Percentiles rank a stretch among this genome's conserved stretches.
These are phyloP conservation scores for Fringilla coelebs DNA, from an alignment of 2,797 vertebrate species.

Conservation along the genomic window DNA sequence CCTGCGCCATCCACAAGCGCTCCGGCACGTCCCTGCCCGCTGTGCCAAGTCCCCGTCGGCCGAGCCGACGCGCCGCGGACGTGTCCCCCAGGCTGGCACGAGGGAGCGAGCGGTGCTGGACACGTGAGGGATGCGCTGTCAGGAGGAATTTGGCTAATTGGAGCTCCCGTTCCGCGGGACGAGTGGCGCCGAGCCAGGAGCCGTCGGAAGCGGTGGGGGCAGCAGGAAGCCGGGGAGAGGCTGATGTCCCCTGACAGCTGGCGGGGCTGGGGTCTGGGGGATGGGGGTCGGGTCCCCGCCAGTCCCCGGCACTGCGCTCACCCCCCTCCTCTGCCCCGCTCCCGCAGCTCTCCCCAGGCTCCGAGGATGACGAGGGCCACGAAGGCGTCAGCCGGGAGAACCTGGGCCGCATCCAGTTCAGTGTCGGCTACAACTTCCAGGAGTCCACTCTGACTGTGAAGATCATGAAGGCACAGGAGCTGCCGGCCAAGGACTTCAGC, in stretches of 20 bases:
- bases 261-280: not conserved
- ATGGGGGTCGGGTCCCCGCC: fast-evolving
- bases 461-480: slow-evolving; percentile 95
- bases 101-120: not conserved
- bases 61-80: not conserved
- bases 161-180: not conserved
- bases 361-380: slow-evolving; percentile 89
- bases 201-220: not conserved
- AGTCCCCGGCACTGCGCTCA: fast-evolving
- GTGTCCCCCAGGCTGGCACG: not conserved
- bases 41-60: not conserved
- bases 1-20: fast-evolving
- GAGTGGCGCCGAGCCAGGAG: not conserved
- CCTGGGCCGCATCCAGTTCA: slow-evolving; percentile 91
- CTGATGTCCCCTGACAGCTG: slow-evolving; percentile 33
- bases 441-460: slow-evolving; percentile 98
- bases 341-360: slow-evolving; percentile 90
- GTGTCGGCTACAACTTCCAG: slow-evolving; percentile 98
- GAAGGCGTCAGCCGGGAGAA: slow-evolving; percentile 92
- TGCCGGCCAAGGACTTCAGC: slow-evolving; percentile 97
- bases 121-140: slow-evolving; percentile 12
- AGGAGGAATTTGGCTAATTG: slow-evolving; percentile 53
- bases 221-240: not conserved
- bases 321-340: fast-evolving
- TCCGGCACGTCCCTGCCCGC: fast-evolving